Base-by-base conservation (phyloP, 1,140 invertebrate genomes). In the Drosophila ironensis region DNA sequence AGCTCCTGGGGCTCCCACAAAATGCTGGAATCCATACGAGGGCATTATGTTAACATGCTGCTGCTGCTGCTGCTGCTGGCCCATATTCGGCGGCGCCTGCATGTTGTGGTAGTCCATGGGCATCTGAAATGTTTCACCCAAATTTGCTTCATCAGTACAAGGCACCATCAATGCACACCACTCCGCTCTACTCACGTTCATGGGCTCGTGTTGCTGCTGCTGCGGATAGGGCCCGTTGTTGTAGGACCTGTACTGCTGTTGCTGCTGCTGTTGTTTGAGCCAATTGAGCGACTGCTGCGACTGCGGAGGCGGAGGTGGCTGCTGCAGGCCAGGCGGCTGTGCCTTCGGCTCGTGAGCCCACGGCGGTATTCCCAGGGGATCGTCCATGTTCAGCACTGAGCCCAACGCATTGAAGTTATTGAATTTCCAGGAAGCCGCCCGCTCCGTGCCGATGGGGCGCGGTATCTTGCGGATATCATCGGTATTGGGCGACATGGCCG, bases 391-490 rank as follows among this genome's bases (percentile, higher is more conserved):
- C 0, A 84, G 46, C 6, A 59, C 50, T 2, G 74, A 64, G 6
- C 61, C 67, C 17, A 4, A 6, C 30, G 73, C 71, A 44, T 78
- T 87, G 9, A 76, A 89, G 51, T 82, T 75, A 45, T 78, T 88
- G 40, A 76, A 89, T 51, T 95, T 95, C 92, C 94, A 94, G 5
- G 92, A 92, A 1, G 94, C 93, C n/a, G 94, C 77, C 74, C 94
- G 91, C 88, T 95, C 94, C 0, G 93, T 95, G 70, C 95, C 95
- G 75, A 96, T 96, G 12, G 95, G 94, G 4, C 94, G 92, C 20
- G 94, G 94, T 68, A 93, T 92, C 80, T 95, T 95, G 30, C 94
- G 92, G 71, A 95, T 94, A 76, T 95, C 94, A 52, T 92, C 80
- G 38, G 91, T 91, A 40, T 92, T 92, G 1, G 93, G 92, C 28